Conservation (phyloP, 2,888 invertebrate genomes). For the Operophtera brumata region DNA sequence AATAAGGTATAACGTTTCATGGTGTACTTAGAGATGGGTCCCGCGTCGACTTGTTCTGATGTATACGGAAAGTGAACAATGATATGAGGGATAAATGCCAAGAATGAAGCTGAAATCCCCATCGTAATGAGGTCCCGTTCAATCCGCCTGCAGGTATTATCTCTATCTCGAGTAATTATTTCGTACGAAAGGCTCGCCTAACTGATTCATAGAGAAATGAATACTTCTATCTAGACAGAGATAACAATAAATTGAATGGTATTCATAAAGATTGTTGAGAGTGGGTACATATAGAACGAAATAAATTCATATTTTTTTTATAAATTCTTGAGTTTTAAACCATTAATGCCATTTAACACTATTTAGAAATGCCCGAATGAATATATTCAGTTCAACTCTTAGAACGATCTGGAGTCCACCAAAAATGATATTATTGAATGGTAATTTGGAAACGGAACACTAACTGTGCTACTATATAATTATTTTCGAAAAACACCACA, state of each 20-base stretch:
- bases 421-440: too few species aligned
- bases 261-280: constrained; percentile 5
- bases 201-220: constrained; percentile 37
- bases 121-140: constrained; percentile 57
- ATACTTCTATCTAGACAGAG: constrained; percentile 21
- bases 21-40: constrained; percentile 36
- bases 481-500: too few species aligned
- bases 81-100: constrained; percentile 53
- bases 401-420: too few species aligned
- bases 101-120: constrained; percentile 59
- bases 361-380: too few species aligned
- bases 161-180: constrained; percentile 63
- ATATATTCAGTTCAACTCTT: too few species aligned
- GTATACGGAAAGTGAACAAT: constrained; percentile 48
- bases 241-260: constrained; percentile 14
- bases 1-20: constrained; percentile 62
- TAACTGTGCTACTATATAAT: too few species aligned
- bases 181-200: constrained; percentile 44
- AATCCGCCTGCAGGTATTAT: constrained; percentile 53
- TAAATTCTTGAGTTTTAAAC: too few species aligned
- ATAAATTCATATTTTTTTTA: background rate
- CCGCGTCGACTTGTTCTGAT: constrained; percentile 33
- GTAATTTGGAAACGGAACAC: too few species aligned
- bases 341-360: too few species aligned
- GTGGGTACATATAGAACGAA: background rate